These are phyloP conservation scores for Ptychadena robeensis DNA, from an alignment of 2,797 vertebrate genomes.

Conservation along the genomic window DNA sequence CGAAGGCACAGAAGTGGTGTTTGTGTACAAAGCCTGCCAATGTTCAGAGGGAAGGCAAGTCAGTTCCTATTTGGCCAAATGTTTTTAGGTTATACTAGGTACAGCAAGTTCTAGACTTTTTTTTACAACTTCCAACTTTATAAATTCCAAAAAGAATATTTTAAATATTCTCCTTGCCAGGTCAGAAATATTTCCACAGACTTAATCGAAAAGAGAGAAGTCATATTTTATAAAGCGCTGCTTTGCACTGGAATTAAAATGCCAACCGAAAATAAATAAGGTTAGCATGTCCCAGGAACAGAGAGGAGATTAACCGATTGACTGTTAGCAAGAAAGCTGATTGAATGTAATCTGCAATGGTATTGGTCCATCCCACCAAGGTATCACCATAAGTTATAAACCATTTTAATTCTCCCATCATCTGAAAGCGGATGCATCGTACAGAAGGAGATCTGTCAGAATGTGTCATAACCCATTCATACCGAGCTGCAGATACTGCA, in stretches of 20 bases:
- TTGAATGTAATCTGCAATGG: not conserved
- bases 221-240: not conserved
- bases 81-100: too few species aligned
- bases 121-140: not conserved
- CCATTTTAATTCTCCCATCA: not conserved
- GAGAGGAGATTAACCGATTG: not conserved
- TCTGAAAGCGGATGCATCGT: not conserved
- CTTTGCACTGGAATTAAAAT: not conserved
- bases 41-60: too few species aligned
- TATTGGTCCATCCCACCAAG: not conserved
- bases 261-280: not conserved
- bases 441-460: not conserved
- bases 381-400: conserved; percentile 3
- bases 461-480: not conserved
- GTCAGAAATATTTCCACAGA: not conserved
- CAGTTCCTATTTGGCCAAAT: too few species aligned
- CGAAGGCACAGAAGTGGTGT: too few species aligned
- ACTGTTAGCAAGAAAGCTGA: not conserved
- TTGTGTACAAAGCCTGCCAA: too few species aligned
- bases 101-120: not conserved
- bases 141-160: not conserved
- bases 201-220: not conserved
- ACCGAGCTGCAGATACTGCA: not conserved
- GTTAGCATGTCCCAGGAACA: not conserved
- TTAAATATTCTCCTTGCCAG: not conserved